A percentile compares a stretch with the other conserved stretches of the same genome.
Conservation (phyloP, 2,113 vertebrate species). For the Danionella cerebrum region DNA sequence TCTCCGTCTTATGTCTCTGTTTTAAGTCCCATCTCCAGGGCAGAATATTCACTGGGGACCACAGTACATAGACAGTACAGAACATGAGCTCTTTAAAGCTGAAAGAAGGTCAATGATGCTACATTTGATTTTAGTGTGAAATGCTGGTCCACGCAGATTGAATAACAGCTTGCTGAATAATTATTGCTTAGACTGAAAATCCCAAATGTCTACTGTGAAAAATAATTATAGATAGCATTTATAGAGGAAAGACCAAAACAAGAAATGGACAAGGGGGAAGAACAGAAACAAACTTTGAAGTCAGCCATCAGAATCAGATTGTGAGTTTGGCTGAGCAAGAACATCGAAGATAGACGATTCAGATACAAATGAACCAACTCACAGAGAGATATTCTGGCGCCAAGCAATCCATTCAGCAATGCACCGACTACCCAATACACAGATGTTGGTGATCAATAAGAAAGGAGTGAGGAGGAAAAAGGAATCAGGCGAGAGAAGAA, state of each 20-base stretch:
- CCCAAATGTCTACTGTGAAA: background rate
- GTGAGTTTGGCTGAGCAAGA: conserved; percentile 8
- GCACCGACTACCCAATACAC: conserved; percentile 44
- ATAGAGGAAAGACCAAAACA: background rate
- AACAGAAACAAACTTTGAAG: conserved; percentile 22
- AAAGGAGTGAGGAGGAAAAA: conserved; percentile 30
- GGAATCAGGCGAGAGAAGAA: conserved; percentile 52
- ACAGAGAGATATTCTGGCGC: conserved; percentile 50
- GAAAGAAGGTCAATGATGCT: background rate
- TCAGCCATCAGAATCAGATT: conserved; percentile 27
- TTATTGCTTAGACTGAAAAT: conserved; percentile 1
- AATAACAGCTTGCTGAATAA: too few species aligned
- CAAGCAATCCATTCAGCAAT: conserved; percentile 31
- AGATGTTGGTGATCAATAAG: conserved; percentile 53
- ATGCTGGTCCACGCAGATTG: too few species aligned
- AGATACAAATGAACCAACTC: conserved; percentile 43
- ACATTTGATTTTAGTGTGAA: too few species aligned
- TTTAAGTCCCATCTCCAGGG: conserved; percentile 59
- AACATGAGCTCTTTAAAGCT: conserved; percentile 14
- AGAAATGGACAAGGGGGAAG: conserved; percentile 7
- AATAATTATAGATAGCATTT: conserved; percentile 13
- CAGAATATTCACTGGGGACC: conserved; percentile 58
- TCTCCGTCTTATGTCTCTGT: conserved; percentile 52
- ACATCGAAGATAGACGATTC: conserved; percentile 27
- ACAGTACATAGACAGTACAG: conserved; percentile 33